Percentiles rank a stretch among this genome's conserved stretches.
phyloP scores from a whole-genome alignment of 2,113 vertebrate genomes.

The Siniperca knerii region DNA sequence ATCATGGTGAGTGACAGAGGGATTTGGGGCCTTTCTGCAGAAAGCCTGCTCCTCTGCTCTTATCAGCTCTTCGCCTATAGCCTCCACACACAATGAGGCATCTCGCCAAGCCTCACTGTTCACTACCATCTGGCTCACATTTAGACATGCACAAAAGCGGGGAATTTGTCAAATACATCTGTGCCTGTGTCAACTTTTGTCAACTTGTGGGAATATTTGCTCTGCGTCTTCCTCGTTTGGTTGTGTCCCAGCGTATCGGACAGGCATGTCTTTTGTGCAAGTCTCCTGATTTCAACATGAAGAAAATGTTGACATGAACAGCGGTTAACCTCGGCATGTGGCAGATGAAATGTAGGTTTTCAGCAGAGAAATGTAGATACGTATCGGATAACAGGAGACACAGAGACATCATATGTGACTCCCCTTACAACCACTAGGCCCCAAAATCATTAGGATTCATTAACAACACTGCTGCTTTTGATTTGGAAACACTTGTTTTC shows the following conservation, averaged over 20 bases:
- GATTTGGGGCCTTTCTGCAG: slow-evolving; percentile 76
- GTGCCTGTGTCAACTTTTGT: slow-evolving; percentile 84
- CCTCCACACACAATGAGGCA: slow-evolving; percentile 78
- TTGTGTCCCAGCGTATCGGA: slow-evolving; percentile 51
- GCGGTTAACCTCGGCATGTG: slow-evolving; percentile 74
- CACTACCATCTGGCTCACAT: slow-evolving; percentile 86
- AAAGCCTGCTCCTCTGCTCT: slow-evolving; percentile 71
- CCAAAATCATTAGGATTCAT: slow-evolving; percentile 60
- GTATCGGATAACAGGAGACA: slow-evolving; percentile 74
- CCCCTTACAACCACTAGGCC: slow-evolving; percentile 49
- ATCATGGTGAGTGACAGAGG: slow-evolving; percentile 81
- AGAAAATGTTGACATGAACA: slow-evolving; percentile 71
- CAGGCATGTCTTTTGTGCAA: slow-evolving; percentile 61
- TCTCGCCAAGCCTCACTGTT: slow-evolving; percentile 81
- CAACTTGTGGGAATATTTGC: slow-evolving; percentile 83
- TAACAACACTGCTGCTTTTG: slow-evolving; percentile 59
- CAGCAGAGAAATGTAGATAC: slow-evolving; percentile 49
- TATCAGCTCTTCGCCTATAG: slow-evolving; percentile 81
- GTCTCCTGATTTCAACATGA: slow-evolving; percentile 59
- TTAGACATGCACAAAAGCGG: slow-evolving; percentile 84
- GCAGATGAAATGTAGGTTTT: slow-evolving; percentile 66
- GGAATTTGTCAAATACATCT: slow-evolving; percentile 86
- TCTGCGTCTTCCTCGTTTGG: slow-evolving; percentile 67
- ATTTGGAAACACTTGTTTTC: slow-evolving; percentile 60
- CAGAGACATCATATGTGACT: slow-evolving; percentile 52